These are phyloP conservation scores for Petrocephalus zakoni DNA, from an alignment of 2,113 vertebrate genomes.

Conservation along the genomic window DNA sequence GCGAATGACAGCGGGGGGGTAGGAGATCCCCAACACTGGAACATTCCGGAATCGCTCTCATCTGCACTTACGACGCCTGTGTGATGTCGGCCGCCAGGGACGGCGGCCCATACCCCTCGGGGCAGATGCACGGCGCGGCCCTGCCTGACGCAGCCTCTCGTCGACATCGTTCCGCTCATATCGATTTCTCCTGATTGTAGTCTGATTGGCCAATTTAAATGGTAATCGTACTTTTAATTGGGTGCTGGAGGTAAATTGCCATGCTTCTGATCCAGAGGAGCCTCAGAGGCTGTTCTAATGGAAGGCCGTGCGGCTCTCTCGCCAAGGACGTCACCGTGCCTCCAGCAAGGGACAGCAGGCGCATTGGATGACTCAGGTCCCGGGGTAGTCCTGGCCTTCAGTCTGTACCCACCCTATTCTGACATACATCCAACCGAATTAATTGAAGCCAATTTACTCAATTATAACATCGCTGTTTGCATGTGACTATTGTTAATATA, in stretches of 20 bases:
- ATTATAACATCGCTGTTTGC: neutral
- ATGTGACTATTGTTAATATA: neutral
- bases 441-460: neutral
- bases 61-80: neutral
- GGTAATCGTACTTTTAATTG: constrained; percentile 71
- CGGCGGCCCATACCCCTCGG: constrained; percentile 28
- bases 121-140: constrained; percentile 1
- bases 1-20: neutral
- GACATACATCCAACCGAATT: neutral
- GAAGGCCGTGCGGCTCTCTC: constrained; percentile 19
- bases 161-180: constrained; percentile 41
- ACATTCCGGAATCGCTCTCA: neutral
- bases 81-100: neutral
- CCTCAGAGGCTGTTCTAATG: constrained; percentile 9
- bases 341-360: neutral
- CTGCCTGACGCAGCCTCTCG: neutral
- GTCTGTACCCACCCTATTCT: neutral
- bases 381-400: neutral
- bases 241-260: constrained; percentile 49
- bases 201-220: constrained; percentile 70
- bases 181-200: constrained; percentile 66
- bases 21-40: neutral
- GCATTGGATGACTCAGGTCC: neutral
- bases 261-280: constrained; percentile 52
- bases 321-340: neutral